These are phyloP conservation scores for Oreohelix idahoensis DNA, from an alignment of 1,140 invertebrate genomes.

Conservation along the genomic window DNA sequence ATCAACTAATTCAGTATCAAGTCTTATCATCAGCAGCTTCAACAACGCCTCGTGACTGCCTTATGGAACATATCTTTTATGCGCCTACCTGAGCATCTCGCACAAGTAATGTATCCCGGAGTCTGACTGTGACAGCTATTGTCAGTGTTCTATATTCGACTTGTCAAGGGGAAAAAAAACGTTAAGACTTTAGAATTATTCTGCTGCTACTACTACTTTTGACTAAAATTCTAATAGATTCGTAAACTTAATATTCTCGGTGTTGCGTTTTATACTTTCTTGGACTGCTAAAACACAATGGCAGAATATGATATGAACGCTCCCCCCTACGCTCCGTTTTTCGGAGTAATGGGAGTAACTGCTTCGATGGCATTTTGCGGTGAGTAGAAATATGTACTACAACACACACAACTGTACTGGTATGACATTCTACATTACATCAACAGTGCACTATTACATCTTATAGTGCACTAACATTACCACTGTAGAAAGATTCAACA, in stretches of 20 bases:
- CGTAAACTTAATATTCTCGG: not conserved
- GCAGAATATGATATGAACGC: slow-evolving; percentile 44
- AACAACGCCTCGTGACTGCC: not conserved
- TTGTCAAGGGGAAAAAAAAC: too few relatives aligned
- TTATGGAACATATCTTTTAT: not conserved
- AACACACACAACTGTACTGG: too few relatives aligned
- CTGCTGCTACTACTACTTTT: too few relatives aligned
- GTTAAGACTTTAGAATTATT: too few relatives aligned
- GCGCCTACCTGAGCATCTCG: not conserved
- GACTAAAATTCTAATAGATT: too few relatives aligned
- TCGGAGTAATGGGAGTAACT: slow-evolving; percentile 98
- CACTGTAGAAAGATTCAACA: too few relatives aligned
- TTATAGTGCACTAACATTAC: too few relatives aligned
- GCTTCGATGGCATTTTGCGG: slow-evolving; percentile 98
- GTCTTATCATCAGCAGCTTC: not conserved
- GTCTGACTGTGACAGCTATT: not conserved
- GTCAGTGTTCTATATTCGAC: not conserved
- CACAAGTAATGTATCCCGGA: not conserved
- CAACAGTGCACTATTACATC: too few relatives aligned
- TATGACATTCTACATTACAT: too few relatives aligned
- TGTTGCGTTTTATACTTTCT: not conserved
- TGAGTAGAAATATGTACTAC: too few relatives aligned
- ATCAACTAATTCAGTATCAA: not conserved
- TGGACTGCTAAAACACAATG: slow-evolving; percentile 26
- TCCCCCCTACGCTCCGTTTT: slow-evolving; percentile 80